phyloP scores from a whole-genome alignment of 2,113 vertebrate species.

The Cephalopterus ornatus region DNA sequence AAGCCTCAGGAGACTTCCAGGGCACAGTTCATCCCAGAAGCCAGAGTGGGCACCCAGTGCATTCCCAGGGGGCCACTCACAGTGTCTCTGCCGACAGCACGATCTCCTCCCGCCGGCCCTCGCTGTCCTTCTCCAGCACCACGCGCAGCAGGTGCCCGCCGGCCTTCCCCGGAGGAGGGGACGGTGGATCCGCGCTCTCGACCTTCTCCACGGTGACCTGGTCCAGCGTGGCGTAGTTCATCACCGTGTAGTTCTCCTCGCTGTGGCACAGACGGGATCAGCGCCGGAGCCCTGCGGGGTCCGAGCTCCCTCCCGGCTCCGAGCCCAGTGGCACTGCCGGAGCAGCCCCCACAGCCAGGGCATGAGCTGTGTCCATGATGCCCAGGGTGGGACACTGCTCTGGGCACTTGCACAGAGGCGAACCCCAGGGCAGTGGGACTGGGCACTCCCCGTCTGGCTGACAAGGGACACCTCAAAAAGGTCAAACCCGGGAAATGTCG shows the following conservation, averaged over 20 bases:
- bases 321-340: rapidly evolving
- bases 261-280: slow-evolving; percentile 36
- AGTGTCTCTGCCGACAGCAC: slow-evolving; percentile 79
- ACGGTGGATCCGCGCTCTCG: slow-evolving; percentile 59
- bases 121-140: slow-evolving; percentile 84
- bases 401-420: neutral
- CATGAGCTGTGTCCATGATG: neutral
- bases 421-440: neutral
- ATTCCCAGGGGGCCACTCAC: slow-evolving; percentile 60
- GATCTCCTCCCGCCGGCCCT: slow-evolving; percentile 79
- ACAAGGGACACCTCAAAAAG: neutral
- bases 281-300: rapidly evolving
- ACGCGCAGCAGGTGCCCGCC: slow-evolving; percentile 76
- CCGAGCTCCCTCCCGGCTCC: rapidly evolving
- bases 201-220: slow-evolving; percentile 78
- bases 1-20: neutral
- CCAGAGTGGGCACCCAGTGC: rapidly evolving
- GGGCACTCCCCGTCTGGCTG: neutral
- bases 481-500: rapidly evolving
- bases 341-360: neutral
- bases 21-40: neutral
- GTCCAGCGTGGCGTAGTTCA: slow-evolving; percentile 86
- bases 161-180: neutral
- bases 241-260: slow-evolving; percentile 87
- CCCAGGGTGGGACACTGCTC: neutral